Evolutionary conservation across 2,888 invertebrate genomes (phyloP), one percentile per base, ranked within the genome.

Genomic region (Temnothorax rugatulus): DNA sequence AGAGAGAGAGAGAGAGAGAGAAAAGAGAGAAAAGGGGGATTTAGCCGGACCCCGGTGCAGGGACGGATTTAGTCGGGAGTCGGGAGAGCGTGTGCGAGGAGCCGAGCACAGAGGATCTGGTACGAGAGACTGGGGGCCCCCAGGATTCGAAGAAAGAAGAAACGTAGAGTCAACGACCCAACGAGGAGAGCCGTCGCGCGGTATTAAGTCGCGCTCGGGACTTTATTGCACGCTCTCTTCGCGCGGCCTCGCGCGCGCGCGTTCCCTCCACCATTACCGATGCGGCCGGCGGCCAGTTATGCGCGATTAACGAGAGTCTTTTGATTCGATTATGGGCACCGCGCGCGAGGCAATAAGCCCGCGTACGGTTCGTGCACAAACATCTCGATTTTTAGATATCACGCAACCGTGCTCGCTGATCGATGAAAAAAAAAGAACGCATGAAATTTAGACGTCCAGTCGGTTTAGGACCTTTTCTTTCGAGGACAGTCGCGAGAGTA

Each of bases 131-230:
- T 87, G 89, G 91, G 47, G 59, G 77, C 77, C 79, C 92, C 90
- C 91, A 91, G 93, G 92, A 93, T 93, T 93, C 92, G 93, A 92
- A 92, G 93, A 93, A 94, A 93, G 92, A 92, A 94, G 93, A 93
- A 93, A 93, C 91, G 89, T 89, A 91, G 92, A 93, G 94, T 93
- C 93, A 94, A 94, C 91, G 94, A 93, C 94, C 94, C 89, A 91
- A 90, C 91, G 89, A 91, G 90, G 88, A 90, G 91, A 91, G 87
- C 87, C 90, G 90, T 87, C 86, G 83, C 87, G 89, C 86, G 69
- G 91, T 84, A 87, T 90, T 87, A 91, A 91, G 90, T 87, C 88
- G 91, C 91, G 91, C 90, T 91, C 86, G 84, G 82, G 87, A 90
- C 91, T 83, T 84, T 79, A 79, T 79, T 71, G 79, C 71, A 47